Base-by-base conservation (phyloP, 2,888 invertebrate genomes). In the Rhodophaea formosa region DNA sequence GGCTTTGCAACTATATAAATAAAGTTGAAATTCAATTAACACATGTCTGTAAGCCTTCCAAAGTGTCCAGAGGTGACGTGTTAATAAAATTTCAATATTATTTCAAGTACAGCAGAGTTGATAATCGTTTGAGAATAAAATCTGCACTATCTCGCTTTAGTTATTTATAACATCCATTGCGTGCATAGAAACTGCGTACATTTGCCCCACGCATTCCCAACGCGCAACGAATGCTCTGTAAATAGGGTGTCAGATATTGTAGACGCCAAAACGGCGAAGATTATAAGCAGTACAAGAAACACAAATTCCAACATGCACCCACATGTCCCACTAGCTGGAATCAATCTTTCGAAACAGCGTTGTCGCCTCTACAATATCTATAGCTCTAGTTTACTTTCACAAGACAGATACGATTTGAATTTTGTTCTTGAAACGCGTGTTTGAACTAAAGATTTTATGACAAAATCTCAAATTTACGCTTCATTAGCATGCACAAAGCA, bases 241-340 rank as follows among this genome's bases (percentile, higher is more conserved):
- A 30, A 17, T 5, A 49, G 16, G 51, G 51, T 49, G 30, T 14
- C 16, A 51, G 51, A 51, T 51, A 51, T 51, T 51, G 51, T 51
- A 51, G 51, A n/a, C 12, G 35, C 51, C 51, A 35, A 51, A 39
- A 35, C 16, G 35, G 12, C 15, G 8, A 51, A 35, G 12, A 51
- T 17, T 23, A 17, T 12, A 39, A 39, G 39, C 39, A 39, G 10
- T 51, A 30, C 14, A 7, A 49, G 32, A 47, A 47, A 47, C 30
- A 32, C 10, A 10, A 32, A 7, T 3, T 51, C 16, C 35, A 51
- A 51, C 51, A 51, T 51, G 51, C 51, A 51, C 51, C 51, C 51
- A 17, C 14, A 35, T 35, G 51, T 32, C 8, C 15, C 1, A 15
- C 35, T 51, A 23, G 23, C 23, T 23, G 23, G 1, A 32, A 32